These are phyloP conservation scores for Tamias sibiricus DNA, from an alignment of 2,113 vertebrate genomes.

Conservation along the genomic window DNA sequence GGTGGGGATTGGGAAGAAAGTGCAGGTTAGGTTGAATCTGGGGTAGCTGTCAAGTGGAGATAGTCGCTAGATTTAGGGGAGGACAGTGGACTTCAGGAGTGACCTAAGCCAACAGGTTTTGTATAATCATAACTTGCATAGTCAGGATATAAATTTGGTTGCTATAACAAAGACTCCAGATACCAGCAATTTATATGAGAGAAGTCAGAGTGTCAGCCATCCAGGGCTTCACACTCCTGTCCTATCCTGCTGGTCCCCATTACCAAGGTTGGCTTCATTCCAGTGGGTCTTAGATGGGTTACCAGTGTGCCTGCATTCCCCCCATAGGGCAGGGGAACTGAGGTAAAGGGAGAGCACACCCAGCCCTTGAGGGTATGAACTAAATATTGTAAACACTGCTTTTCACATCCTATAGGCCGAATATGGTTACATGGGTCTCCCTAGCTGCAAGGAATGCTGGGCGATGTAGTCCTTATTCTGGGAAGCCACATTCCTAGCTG, in stretches of 20 bases:
- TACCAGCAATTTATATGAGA: background rate
- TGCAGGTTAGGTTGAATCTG: background rate
- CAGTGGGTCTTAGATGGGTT: background rate
- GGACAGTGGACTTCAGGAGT: background rate
- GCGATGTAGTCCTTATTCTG: background rate
- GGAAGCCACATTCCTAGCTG: background rate
- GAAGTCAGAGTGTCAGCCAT: background rate
- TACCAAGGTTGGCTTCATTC: background rate
- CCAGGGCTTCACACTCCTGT: background rate
- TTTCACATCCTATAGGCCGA: background rate
- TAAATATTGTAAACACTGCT: too few species aligned
- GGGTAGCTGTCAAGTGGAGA: background rate
- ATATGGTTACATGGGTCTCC: background rate
- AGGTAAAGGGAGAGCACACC: background rate
- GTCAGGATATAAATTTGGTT: background rate
- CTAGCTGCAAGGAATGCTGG: constrained; percentile 50
- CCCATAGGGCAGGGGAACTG: too few species aligned
- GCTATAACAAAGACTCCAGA: background rate
- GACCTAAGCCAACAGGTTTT: background rate
- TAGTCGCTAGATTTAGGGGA: background rate
- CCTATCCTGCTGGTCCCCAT: background rate
- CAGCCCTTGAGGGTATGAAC: background rate
- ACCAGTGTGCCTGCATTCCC: background rate
- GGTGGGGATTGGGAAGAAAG: background rate
- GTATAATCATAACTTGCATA: background rate